phyloP scores from a whole-genome alignment of 2,113 vertebrate species.

The Ctenodactylus gundi region DNA sequence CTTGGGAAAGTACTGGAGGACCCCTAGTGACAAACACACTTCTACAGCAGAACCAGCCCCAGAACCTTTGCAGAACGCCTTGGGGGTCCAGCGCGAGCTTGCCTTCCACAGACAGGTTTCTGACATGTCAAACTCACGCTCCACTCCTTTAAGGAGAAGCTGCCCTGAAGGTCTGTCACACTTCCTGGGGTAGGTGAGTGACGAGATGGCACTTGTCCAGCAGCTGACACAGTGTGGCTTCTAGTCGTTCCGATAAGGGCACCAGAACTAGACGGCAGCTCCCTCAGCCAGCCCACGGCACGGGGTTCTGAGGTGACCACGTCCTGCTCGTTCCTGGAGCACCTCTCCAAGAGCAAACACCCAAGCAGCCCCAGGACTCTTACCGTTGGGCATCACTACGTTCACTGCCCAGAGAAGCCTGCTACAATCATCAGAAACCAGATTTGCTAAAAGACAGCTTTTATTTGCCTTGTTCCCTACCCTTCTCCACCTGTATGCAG shows the following conservation, averaged over 20 bases:
- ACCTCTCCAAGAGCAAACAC: not conserved
- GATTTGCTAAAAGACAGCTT: not conserved
- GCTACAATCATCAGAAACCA: too few relatives aligned
- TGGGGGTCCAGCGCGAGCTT: slow-evolving; percentile 56
- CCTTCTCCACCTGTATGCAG: not conserved
- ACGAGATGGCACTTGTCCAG: not conserved
- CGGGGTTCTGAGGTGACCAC: not conserved
- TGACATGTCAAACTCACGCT: not conserved
- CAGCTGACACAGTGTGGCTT: not conserved
- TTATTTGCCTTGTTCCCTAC: not conserved
- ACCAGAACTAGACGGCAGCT: slow-evolving; percentile 30
- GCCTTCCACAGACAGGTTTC: slow-evolving; percentile 45
- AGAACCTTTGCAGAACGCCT: slow-evolving; percentile 45
- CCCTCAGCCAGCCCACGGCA: slow-evolving; percentile 57
- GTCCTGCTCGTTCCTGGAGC: not conserved
- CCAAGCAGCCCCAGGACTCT: not conserved
- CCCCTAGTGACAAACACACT: slow-evolving; percentile 68
- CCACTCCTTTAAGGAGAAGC: not conserved
- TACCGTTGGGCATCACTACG: accelerated
- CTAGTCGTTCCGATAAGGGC: not conserved
- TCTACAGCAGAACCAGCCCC: slow-evolving; percentile 43
- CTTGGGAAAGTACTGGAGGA: slow-evolving; percentile 62
- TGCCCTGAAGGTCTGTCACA: not conserved
- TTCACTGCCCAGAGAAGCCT: not conserved
- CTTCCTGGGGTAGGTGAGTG: not conserved